Evolutionary conservation across 2,888 invertebrate species (phyloP).

Genomic region (Drosophila tanythrix): DNA sequence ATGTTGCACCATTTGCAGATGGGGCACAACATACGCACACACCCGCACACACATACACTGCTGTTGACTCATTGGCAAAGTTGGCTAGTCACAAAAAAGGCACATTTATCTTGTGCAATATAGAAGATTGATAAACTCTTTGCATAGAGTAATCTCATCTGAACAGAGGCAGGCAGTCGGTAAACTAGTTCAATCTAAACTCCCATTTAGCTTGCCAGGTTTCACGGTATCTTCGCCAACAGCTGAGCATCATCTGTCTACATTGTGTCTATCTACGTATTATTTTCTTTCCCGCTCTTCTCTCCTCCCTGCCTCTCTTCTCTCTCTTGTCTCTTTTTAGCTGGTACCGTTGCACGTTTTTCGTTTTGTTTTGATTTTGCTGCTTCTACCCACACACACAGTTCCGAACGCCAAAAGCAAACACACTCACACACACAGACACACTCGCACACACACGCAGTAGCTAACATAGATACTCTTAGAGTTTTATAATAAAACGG

Average conservation of each 20-base stretch:
- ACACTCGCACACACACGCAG: slow-evolving; percentile 19
- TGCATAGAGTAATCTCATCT: not conserved
- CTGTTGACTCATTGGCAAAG: slow-evolving; percentile 7
- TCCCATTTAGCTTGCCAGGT: not conserved
- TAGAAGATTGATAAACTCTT: not conserved
- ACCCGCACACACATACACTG: slow-evolving; percentile 24
- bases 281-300: not conserved
- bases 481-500: slow-evolving; percentile 5
- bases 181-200: slow-evolving; percentile 1
- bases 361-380: slow-evolving; percentile 77
- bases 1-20: slow-evolving; percentile 24
- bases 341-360: slow-evolving; percentile 72
- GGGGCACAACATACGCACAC: slow-evolving; percentile 1
- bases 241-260: slow-evolving; percentile 36
- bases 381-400: slow-evolving; percentile 58
- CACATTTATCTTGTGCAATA: not conserved
- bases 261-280: not conserved
- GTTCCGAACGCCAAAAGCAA: not conserved
- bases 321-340: slow-evolving; percentile 27
- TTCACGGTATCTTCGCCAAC: slow-evolving; percentile 13
- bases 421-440: slow-evolving; percentile 1
- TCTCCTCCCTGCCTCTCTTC: not conserved
- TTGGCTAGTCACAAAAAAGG: not conserved
- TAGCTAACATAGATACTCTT: slow-evolving; percentile 45
- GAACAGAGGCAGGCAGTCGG: not conserved